These are phyloP conservation scores for Rhincodon typus DNA, from an alignment of 2,797 vertebrate genomes.

Conservation along the genomic window DNA sequence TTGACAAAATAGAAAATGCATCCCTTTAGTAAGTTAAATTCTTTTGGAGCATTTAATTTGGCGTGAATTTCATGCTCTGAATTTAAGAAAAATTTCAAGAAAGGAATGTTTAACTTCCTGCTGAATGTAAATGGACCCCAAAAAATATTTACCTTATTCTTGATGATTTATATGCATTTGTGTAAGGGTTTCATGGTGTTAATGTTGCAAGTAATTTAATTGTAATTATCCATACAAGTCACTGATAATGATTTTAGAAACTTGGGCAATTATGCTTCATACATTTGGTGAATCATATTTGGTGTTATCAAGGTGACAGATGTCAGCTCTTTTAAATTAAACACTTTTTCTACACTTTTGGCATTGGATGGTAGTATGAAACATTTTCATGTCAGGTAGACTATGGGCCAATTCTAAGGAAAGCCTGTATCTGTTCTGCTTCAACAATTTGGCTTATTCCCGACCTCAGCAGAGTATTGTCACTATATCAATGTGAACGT, in stretches of 20 bases:
- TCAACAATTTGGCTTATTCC: neutral
- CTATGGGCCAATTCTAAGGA: neutral
- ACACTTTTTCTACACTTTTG: neutral
- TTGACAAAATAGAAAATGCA: neutral
- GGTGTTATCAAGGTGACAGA: slow-evolving; percentile 8
- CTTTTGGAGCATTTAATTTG: neutral
- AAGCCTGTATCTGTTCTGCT: neutral
- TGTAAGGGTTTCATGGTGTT: neutral
- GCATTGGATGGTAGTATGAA: neutral
- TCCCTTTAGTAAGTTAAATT: neutral
- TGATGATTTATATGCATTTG: neutral
- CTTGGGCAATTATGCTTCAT: neutral
- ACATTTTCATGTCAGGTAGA: no score
- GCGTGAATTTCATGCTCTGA: no score
- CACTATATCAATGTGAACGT: neutral
- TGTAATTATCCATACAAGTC: neutral
- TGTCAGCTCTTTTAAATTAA: neutral
- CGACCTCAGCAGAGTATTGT: neutral
- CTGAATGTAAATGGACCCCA: slow-evolving; percentile 18
- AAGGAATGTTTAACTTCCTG: slow-evolving; percentile 10
- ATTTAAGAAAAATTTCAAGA: no score
- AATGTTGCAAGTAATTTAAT: neutral
- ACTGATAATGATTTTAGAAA: neutral
- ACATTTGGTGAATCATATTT: slow-evolving; percentile 13
- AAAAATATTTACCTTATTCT: neutral